Conservation (phyloP, 2,888 invertebrate species). For the Trilocha varians region DNA sequence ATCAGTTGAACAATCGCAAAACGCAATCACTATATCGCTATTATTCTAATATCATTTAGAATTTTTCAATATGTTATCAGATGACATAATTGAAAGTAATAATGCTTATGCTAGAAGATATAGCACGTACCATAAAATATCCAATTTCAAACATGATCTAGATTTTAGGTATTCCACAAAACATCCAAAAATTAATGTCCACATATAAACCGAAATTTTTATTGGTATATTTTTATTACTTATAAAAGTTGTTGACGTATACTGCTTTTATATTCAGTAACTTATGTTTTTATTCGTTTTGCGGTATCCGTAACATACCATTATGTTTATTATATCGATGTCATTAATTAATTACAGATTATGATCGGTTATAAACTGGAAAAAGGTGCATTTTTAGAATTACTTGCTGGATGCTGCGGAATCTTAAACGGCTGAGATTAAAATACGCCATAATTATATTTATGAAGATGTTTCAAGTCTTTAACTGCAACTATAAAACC, state of each 20-base stretch:
- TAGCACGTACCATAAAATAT: too few relatives aligned
- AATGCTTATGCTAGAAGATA: too few relatives aligned
- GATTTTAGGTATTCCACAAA: slow-evolving; percentile 12
- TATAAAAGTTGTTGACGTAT: slow-evolving; percentile 25
- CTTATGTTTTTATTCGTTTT: slow-evolving; percentile 18
- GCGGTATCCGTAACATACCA: slow-evolving; percentile 14
- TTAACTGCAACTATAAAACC: not conserved
- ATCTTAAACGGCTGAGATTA: slow-evolving; percentile 17
- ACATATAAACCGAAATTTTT: slow-evolving; percentile 18
- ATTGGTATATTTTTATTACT: slow-evolving; percentile 21
- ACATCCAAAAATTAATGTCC: slow-evolving; percentile 17
- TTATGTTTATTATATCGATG: slow-evolving; percentile 18
- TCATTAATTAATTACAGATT: slow-evolving; percentile 24
- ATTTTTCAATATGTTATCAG: too few relatives aligned
- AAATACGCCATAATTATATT: slow-evolving; percentile 18
- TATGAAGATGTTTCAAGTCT: slow-evolving; percentile 8
- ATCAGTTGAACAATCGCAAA: too few relatives aligned
- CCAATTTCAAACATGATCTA: too few relatives aligned
- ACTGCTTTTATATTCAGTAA: slow-evolving; percentile 17
- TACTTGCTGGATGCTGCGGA: slow-evolving; percentile 14
- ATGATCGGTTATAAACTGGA: slow-evolving; percentile 15
- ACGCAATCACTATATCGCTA: too few relatives aligned
- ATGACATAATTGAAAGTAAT: too few relatives aligned
- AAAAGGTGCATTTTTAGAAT: slow-evolving; percentile 11
- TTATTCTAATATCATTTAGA: too few relatives aligned